Evolutionary conservation across 2,113 vertebrate genomes (phyloP).

Genomic region (Uria aalge): DNA sequence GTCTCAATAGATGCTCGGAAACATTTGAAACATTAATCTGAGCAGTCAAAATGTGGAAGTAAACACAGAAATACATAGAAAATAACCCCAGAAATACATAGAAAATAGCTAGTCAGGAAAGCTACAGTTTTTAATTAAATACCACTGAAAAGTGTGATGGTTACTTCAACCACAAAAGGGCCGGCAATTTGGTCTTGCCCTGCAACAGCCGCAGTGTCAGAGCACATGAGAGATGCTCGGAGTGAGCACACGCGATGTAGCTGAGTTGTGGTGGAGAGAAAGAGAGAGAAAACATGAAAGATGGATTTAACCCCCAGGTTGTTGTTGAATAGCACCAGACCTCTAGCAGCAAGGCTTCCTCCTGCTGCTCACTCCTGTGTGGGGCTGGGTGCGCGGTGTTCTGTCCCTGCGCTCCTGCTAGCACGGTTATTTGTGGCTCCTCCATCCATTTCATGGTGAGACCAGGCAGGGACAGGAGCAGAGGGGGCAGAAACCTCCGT

Average conservation of each 20-base stretch:
- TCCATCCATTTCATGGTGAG: not conserved
- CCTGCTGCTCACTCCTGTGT: not conserved
- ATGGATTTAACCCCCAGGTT: not conserved
- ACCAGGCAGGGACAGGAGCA: not conserved
- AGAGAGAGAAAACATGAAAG: not conserved
- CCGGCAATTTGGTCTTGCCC: not conserved
- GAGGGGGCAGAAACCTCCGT: not conserved
- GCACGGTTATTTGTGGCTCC: not conserved
- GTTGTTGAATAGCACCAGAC: not conserved
- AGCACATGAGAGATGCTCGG: not conserved
- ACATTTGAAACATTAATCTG: not conserved
- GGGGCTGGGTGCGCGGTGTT: not conserved
- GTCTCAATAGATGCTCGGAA: not conserved
- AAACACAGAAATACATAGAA: not conserved
- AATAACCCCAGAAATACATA: not conserved
- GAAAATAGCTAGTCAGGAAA: not conserved
- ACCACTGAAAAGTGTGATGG: not conserved
- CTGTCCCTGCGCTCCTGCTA: not conserved
- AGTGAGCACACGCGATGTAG: not conserved
- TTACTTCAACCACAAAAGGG: not conserved
- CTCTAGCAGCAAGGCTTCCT: not conserved
- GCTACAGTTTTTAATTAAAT: not conserved
- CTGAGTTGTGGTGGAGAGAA: not conserved
- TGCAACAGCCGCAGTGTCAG: not conserved
- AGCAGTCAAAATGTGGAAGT: not conserved